phyloP scores from a whole-genome alignment of 1,140 invertebrate species.

The Bradynema listronoti region DNA sequence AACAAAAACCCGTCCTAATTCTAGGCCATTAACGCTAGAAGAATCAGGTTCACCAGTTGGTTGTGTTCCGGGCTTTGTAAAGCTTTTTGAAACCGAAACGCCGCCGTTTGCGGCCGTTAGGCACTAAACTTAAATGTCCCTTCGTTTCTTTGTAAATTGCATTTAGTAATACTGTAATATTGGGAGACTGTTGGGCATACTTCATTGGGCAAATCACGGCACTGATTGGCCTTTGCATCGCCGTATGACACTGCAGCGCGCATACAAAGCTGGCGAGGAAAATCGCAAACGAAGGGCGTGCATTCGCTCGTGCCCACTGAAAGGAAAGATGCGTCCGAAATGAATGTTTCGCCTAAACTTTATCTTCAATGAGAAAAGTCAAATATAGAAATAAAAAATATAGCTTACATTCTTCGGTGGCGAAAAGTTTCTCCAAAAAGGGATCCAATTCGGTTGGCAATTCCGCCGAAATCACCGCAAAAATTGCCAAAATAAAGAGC shows the following conservation, averaged over 20 bases:
- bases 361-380: too few species aligned
- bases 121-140: conserved; percentile 36
- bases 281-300: conserved; percentile 48
- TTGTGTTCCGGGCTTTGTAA: background rate
- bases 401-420: conserved; percentile 50
- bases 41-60: background rate
- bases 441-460: conserved; percentile 49
- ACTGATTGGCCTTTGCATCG: conserved; percentile 48
- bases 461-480: conserved; percentile 34
- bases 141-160: background rate
- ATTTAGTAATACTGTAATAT: background rate
- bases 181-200: conserved; percentile 17
- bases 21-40: background rate
- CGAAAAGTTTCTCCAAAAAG: conserved; percentile 52
- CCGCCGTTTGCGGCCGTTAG: conserved; percentile 57
- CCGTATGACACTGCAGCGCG: conserved; percentile 31
- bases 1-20: background rate
- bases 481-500: too few species aligned
- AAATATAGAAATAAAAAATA: background rate
- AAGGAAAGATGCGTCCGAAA: conserved; percentile 40
- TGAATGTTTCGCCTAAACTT: conserved; percentile 52
- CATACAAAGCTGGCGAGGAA: conserved; percentile 53
- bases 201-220: conserved; percentile 36
- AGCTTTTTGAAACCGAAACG: conserved; percentile 11
- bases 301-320: conserved; percentile 47